phyloP scores from a whole-genome alignment of 2,113 vertebrate species.

The Caracal caracal region DNA sequence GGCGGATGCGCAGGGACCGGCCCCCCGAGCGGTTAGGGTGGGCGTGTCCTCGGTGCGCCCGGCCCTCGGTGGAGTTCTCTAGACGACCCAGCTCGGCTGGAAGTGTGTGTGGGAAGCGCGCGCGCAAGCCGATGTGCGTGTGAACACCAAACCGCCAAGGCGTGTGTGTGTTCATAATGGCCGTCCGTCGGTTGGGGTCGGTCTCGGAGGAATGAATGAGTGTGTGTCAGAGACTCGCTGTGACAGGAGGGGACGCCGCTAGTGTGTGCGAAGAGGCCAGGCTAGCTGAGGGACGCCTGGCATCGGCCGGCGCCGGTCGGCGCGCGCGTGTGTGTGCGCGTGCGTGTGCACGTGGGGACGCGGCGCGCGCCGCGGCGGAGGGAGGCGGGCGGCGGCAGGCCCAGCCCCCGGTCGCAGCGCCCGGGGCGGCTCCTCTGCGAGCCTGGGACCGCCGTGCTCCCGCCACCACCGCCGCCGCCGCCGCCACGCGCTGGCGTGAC shows the following conservation, averaged over 20 bases:
- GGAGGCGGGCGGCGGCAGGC: slow-evolving; percentile 6
- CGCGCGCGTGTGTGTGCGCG: neutral
- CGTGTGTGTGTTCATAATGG: neutral
- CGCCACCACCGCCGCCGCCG: neutral
- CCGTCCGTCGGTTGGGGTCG: neutral
- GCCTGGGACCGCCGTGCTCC: neutral
- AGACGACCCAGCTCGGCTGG: neutral
- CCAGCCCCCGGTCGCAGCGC: slow-evolving; percentile 46
- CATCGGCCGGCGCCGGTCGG: neutral
- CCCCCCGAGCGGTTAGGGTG: neutral
- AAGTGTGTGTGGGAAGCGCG: neutral
- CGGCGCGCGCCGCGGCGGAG: slow-evolving; percentile 2
- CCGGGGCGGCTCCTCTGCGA: slow-evolving; percentile 52
- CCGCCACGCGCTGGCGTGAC: neutral
- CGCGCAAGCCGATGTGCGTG: neutral
- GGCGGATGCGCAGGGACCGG: neutral
- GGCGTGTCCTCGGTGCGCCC: neutral
- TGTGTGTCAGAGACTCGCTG: neutral
- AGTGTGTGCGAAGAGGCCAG: neutral
- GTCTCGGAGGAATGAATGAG: neutral
- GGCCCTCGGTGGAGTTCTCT: neutral
- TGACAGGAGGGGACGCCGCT: neutral
- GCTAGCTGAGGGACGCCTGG: neutral
- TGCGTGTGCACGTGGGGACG: slow-evolving; percentile 24
- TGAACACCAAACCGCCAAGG: neutral